Evolutionary conservation across 2,888 invertebrate genomes (phyloP).

Genomic region (Drepana falcataria): DNA sequence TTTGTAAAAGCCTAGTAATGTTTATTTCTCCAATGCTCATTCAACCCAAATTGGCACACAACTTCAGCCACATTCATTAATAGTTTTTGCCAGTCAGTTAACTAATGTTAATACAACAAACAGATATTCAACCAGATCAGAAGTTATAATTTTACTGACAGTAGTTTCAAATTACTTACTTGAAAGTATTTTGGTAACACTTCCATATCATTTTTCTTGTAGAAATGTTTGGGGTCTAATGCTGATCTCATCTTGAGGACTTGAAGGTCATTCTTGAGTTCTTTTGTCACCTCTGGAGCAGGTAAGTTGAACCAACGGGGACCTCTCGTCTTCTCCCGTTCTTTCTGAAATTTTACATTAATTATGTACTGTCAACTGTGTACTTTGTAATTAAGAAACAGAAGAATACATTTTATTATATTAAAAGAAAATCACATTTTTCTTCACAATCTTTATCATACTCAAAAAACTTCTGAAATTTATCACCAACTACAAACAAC

Average conservation of each 20-base stretch:
- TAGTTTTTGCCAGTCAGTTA: too few species aligned
- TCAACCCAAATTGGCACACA: too few species aligned
- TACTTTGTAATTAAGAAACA: background rate
- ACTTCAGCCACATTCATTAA: too few species aligned
- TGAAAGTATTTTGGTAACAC: constrained; percentile 96
- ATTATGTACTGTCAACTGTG: constrained; percentile 1
- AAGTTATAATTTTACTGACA: background rate
- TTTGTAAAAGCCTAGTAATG: too few species aligned
- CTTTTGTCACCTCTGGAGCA: constrained; percentile 93
- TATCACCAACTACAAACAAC: too few species aligned
- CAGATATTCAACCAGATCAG: too few species aligned
- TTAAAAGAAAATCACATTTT: too few species aligned
- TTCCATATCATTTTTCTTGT: constrained; percentile 94
- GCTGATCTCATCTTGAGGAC: constrained; percentile 95
- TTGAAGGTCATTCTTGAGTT: constrained; percentile 91
- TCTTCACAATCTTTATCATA: too few species aligned
- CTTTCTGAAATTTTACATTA: constrained; percentile 71
- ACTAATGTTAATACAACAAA: too few species aligned
- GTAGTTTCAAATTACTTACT: constrained; percentile 63
- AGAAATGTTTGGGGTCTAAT: constrained; percentile 95
- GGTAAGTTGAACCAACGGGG: constrained; percentile 93
- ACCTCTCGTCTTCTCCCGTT: constrained; percentile 89
- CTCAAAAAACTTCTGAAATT: too few species aligned
- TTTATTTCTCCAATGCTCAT: too few species aligned
- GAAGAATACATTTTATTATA: background rate